A percentile compares a stretch with the other conserved stretches of the same genome.
phyloP scores from a whole-genome alignment of 2,797 vertebrate genomes.

The Artibeus jamaicensis region DNA sequence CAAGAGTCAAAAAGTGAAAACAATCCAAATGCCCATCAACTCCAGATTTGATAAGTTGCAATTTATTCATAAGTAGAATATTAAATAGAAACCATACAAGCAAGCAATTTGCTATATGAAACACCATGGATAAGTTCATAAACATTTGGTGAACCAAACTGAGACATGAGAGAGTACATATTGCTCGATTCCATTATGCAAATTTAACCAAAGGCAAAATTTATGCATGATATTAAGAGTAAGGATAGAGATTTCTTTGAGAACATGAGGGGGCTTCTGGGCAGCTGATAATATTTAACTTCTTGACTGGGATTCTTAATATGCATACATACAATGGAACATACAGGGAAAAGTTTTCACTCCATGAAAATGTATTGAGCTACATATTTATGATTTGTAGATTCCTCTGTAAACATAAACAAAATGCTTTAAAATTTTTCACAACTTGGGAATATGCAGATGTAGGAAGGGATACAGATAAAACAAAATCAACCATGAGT shows the following conservation, averaged over 20 bases:
- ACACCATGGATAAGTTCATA: not conserved
- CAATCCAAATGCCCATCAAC: not conserved
- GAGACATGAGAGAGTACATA: not conserved
- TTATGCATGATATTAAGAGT: not conserved
- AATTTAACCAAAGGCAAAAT: not conserved
- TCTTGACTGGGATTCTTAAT: not conserved
- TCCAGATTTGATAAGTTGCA: not conserved
- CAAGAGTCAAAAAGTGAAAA: not conserved
- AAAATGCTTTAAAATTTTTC: not conserved
- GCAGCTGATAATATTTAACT: not conserved
- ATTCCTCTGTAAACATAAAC: not conserved
- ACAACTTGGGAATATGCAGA: not conserved
- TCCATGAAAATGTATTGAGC: not conserved
- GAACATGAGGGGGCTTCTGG: not conserved
- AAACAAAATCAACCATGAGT: not conserved
- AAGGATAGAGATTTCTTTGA: not conserved
- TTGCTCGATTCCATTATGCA: not conserved
- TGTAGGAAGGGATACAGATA: not conserved
- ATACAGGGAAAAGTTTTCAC: not conserved
- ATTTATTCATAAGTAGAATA: not conserved
- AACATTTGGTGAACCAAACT: not conserved
- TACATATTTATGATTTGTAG: not conserved
- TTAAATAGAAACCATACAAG: not conserved
- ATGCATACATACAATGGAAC: not conserved
- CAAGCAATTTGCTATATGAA: not conserved